These are phyloP conservation scores for Cactoblastis cactorum DNA, from an alignment of 2,888 invertebrate genomes.

Conservation along the genomic window DNA sequence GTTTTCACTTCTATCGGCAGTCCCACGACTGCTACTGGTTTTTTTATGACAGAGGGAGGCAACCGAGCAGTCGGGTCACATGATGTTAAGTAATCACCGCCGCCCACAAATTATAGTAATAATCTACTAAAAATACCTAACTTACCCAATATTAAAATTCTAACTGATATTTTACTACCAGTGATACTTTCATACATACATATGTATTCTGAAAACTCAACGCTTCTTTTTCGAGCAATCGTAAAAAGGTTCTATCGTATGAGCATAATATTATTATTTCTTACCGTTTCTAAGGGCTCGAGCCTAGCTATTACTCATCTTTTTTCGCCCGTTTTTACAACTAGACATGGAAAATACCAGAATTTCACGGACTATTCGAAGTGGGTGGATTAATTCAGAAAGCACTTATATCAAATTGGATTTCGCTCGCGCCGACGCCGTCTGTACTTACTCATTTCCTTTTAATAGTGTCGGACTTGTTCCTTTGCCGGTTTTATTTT, in stretches of 20 bases:
- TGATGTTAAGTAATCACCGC: no score
- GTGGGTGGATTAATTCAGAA: constrained; percentile 77
- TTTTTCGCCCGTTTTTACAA: constrained; percentile 71
- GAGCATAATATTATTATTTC: constrained; percentile 73
- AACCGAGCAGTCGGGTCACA: no score
- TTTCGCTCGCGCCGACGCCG: constrained; percentile 58
- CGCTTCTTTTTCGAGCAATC: not conserved
- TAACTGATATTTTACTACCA: no score
- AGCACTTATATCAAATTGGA: constrained; percentile 79
- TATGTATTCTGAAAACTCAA: not conserved
- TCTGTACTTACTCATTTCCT: constrained; percentile 58
- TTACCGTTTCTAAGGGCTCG: constrained; percentile 63
- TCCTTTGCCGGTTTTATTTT: constrained; percentile 41
- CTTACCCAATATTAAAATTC: no score
- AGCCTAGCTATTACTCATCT: constrained; percentile 72
- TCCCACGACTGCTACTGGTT: no score
- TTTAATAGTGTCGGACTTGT: constrained; percentile 63
- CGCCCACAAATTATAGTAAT: no score
- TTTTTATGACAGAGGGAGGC: no score
- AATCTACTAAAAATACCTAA: no score
- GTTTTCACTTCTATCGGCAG: no score
- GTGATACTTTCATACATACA: not conserved
- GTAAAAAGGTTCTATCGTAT: constrained; percentile 57
- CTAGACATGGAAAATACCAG: constrained; percentile 78
- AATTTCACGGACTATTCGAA: constrained; percentile 74